Evolutionary conservation across 2,797 vertebrate genomes (phyloP).

Genomic region (Pseudomugil gertrudae): DNA sequence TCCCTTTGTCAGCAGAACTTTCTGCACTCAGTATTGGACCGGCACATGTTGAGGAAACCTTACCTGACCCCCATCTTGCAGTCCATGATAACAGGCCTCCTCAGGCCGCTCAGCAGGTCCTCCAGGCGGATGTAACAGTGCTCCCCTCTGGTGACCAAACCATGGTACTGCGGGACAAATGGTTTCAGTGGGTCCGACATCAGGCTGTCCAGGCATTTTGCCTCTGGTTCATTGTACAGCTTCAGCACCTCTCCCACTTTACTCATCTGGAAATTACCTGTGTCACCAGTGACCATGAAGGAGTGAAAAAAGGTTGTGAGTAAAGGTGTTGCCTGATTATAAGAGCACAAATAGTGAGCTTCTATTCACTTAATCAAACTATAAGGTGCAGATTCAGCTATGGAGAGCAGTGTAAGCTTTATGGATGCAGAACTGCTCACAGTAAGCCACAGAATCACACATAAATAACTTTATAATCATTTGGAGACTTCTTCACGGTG

Average conservation of each 20-base stretch:
- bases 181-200: constrained; percentile 84
- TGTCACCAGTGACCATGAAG: constrained; percentile 3
- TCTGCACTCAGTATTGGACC: not conserved
- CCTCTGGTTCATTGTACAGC: constrained; percentile 85
- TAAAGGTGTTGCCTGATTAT: not conserved
- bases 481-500: not conserved
- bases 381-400: not conserved
- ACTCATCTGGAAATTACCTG: constrained; percentile 88
- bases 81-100: constrained; percentile 89
- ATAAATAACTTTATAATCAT: not conserved
- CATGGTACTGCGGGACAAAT: constrained; percentile 88
- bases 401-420: not conserved
- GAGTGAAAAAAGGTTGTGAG: not conserved
- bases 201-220: constrained; percentile 83
- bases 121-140: constrained; percentile 88
- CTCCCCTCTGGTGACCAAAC: constrained; percentile 81
- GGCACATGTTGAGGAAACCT: not conserved
- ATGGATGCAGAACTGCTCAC: not conserved
- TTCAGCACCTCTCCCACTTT: constrained; percentile 89
- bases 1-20: not conserved
- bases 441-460: not conserved
- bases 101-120: constrained; percentile 87
- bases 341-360: not conserved
- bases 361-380: not conserved
- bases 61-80: constrained; percentile 94